These are phyloP conservation scores for Psettodes erumei DNA, from an alignment of 2,113 vertebrate species.

Conservation along the genomic window DNA sequence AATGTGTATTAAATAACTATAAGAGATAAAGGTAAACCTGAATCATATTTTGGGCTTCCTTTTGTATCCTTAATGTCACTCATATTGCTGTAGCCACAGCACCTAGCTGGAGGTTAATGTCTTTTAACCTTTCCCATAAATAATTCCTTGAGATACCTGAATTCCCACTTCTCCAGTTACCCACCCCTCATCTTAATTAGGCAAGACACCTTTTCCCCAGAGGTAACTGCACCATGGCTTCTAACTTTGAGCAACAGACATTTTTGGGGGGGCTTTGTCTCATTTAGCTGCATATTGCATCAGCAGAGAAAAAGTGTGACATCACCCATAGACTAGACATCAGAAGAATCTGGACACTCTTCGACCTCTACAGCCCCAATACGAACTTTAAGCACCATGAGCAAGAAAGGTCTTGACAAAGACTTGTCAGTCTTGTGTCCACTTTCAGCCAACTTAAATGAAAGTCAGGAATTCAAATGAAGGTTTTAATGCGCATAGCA, in stretches of 20 bases:
- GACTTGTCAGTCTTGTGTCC: no score
- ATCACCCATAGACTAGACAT: neutral
- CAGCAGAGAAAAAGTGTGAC: neutral
- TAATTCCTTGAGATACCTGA: conserved; percentile 66
- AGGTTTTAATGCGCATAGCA: neutral
- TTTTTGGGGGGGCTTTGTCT: conserved; percentile 1
- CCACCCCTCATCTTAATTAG: conserved; percentile 32
- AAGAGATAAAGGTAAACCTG: neutral
- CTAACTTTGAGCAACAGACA: neutral
- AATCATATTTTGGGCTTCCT: neutral
- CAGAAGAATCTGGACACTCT: neutral
- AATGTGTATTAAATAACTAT: neutral
- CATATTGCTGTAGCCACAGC: conserved; percentile 47
- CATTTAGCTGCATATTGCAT: neutral
- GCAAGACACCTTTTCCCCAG: conserved; percentile 34
- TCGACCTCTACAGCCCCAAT: neutral
- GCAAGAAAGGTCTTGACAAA: no score
- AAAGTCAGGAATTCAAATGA: neutral
- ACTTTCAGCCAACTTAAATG: neutral
- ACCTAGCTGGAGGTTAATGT: conserved; percentile 69
- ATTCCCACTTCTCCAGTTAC: conserved; percentile 44
- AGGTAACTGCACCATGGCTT: conserved; percentile 5
- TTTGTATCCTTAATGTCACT: conserved; percentile 41
- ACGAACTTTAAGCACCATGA: neutral
- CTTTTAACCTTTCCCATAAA: conserved; percentile 72